A percentile compares a stretch with the other conserved stretches of the same genome.
Conservation (phyloP, 2,797 vertebrate genomes). For the Amphiprion clarkii region DNA sequence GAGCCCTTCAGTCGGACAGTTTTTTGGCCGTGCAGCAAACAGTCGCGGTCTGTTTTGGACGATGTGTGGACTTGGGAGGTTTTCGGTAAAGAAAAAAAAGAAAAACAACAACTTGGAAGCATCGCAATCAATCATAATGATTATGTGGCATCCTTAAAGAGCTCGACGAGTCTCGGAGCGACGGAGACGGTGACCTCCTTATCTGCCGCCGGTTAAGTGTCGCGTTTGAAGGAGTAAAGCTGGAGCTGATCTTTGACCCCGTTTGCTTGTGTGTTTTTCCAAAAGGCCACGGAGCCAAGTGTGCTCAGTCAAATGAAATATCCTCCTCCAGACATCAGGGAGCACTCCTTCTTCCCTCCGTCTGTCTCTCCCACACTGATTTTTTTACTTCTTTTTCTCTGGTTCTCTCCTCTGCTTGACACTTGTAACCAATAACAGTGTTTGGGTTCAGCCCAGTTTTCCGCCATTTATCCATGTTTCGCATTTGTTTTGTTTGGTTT, state of each 20-base stretch:
- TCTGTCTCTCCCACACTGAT: constrained; percentile 18
- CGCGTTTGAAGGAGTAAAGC: constrained; percentile 60
- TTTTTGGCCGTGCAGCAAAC: constrained; percentile 27
- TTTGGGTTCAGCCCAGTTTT: constrained; percentile 18
- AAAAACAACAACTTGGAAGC: constrained; percentile 10
- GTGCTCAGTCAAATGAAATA: constrained; percentile 73
- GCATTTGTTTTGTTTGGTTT: constrained; percentile 10
- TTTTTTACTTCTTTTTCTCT: constrained; percentile 2
- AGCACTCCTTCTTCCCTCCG: constrained; percentile 38
- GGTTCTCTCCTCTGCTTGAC: constrained; percentile 12
- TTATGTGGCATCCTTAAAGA: constrained; percentile 55
- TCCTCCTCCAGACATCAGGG: constrained; percentile 69
- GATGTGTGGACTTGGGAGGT: neutral
- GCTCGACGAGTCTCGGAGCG: constrained; percentile 32
- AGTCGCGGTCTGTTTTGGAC: constrained; percentile 5
- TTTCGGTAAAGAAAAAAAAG: neutral
- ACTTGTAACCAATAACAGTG: constrained; percentile 44
- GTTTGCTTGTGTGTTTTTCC: constrained; percentile 76
- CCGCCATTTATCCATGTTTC: constrained; percentile 3
- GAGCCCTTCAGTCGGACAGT: neutral
- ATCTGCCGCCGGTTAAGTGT: constrained; percentile 72
- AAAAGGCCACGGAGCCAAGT: constrained; percentile 79
- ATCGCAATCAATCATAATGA: constrained; percentile 57
- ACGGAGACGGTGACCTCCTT: constrained; percentile 58
- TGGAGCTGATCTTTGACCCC: constrained; percentile 73